These are phyloP conservation scores for Rhorus exstirpatorius DNA, from an alignment of 2,888 invertebrate species.

Conservation along the genomic window DNA sequence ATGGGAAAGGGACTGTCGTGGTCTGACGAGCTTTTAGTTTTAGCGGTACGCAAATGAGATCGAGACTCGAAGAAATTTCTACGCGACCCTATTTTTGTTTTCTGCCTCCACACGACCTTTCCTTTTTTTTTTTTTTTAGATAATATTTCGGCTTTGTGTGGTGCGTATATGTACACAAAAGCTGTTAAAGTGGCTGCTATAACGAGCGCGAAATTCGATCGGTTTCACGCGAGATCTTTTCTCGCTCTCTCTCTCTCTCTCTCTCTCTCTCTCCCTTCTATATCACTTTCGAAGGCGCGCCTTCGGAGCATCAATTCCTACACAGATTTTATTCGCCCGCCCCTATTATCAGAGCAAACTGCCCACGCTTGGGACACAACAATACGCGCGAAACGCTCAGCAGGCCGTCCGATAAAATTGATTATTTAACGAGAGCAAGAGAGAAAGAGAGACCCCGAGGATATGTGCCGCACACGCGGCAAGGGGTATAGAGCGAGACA, in stretches of 20 bases:
- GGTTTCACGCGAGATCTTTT: slow-evolving; percentile 54
- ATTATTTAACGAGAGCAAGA: slow-evolving; percentile 68
- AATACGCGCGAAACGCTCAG: slow-evolving; percentile 69
- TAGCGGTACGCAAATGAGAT: too few species aligned
- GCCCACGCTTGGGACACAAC: slow-evolving; percentile 67
- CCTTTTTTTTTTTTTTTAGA: too few species aligned
- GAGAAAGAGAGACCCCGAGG: slow-evolving; percentile 42
- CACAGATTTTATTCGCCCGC: slow-evolving; percentile 66
- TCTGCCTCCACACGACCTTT: slow-evolving; percentile 6
- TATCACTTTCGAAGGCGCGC: slow-evolving; percentile 29
- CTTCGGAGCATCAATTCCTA: slow-evolving; percentile 63
- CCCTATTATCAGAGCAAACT: slow-evolving; percentile 70
- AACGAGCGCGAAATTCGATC: slow-evolving; percentile 71
- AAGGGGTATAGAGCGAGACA: slow-evolving; percentile 54
- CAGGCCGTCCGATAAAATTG: slow-evolving; percentile 69
- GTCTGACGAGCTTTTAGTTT: too few species aligned
- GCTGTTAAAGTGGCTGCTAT: slow-evolving; percentile 45
- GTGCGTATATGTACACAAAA: slow-evolving; percentile 5
- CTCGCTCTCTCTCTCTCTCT: slow-evolving; percentile 26
- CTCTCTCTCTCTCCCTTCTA: slow-evolving; percentile 7
- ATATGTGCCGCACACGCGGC: slow-evolving; percentile 65
- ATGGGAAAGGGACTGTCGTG: too few species aligned
- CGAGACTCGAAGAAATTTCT: slow-evolving; percentile 12
- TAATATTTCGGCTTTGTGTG: slow-evolving; percentile 13
- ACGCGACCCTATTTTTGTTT: not conserved